Evolutionary conservation across 2,888 invertebrate genomes (phyloP).

Genomic region (Rhogogaster chlorosoma): DNA sequence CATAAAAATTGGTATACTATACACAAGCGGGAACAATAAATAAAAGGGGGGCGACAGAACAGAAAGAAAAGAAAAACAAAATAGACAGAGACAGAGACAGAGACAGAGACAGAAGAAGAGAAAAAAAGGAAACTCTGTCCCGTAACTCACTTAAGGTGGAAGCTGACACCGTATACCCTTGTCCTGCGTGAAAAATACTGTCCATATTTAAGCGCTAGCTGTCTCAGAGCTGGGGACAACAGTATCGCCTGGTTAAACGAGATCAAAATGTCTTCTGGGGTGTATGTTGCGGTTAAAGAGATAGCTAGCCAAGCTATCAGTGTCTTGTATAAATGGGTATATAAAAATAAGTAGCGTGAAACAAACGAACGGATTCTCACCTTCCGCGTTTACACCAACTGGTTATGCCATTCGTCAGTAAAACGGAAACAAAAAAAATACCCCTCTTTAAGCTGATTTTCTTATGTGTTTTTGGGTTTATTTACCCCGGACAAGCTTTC

Average conservation of each 20-base stretch:
- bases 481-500: neutral
- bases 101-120: slow-evolving; percentile 38
- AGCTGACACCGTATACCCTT: slow-evolving; percentile 48
- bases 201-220: slow-evolving; percentile 13
- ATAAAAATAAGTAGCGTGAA: slow-evolving; percentile 27
- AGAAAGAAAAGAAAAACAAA: slow-evolving; percentile 46
- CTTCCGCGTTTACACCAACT: neutral
- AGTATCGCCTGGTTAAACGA: slow-evolving; percentile 40
- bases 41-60: slow-evolving; percentile 33
- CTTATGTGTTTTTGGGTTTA: neutral
- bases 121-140: slow-evolving; percentile 54
- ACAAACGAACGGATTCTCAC: slow-evolving; percentile 27
- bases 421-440: neutral
- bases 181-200: slow-evolving; percentile 44
- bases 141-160: slow-evolving; percentile 64
- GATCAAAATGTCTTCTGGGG: slow-evolving; percentile 55
- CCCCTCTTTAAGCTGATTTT: neutral
- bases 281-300: slow-evolving; percentile 64
- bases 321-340: slow-evolving; percentile 43
- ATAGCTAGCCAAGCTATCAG: slow-evolving; percentile 53
- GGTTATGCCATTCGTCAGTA: slow-evolving; percentile 23
- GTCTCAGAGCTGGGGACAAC: slow-evolving; percentile 35
- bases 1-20: neutral
- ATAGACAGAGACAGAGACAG: slow-evolving; percentile 37
- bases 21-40: slow-evolving; percentile 19